Evolutionary conservation across 2,888 invertebrate species (phyloP).

Genomic region (Digitonthophagus gazella): DNA sequence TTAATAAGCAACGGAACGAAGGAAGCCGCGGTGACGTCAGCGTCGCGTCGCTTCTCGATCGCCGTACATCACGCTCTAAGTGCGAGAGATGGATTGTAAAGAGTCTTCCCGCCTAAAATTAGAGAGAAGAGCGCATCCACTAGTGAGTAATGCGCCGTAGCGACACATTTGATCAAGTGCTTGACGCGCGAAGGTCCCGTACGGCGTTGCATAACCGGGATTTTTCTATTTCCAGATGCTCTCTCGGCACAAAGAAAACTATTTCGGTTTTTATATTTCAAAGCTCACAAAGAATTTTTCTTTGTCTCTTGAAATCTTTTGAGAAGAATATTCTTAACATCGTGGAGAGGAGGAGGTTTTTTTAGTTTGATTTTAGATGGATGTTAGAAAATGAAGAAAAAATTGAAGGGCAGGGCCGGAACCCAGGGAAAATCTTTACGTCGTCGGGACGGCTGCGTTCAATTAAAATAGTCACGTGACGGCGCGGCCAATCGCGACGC

Average conservation of each 20-base stretch:
- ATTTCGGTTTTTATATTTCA: neutral
- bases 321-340: no score
- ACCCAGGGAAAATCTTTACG: neutral
- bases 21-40: neutral
- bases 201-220: neutral
- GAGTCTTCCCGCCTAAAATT: neutral
- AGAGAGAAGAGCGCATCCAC: no score
- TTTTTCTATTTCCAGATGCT: neutral
- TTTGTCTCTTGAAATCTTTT: no score
- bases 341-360: no score
- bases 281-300: neutral
- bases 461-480: conserved; percentile 37
- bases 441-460: conserved; percentile 31
- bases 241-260: neutral
- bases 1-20: neutral
- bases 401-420: neutral
- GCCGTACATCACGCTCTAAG: neutral
- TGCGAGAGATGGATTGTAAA: no score
- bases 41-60: neutral
- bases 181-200: neutral
- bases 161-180: neutral
- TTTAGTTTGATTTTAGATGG: no score
- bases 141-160: neutral
- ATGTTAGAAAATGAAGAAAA: no score
- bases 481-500: conserved; percentile 43